These are phyloP conservation scores for Syngnathus typhle DNA, from an alignment of 2,113 vertebrate genomes.

Conservation along the genomic window DNA sequence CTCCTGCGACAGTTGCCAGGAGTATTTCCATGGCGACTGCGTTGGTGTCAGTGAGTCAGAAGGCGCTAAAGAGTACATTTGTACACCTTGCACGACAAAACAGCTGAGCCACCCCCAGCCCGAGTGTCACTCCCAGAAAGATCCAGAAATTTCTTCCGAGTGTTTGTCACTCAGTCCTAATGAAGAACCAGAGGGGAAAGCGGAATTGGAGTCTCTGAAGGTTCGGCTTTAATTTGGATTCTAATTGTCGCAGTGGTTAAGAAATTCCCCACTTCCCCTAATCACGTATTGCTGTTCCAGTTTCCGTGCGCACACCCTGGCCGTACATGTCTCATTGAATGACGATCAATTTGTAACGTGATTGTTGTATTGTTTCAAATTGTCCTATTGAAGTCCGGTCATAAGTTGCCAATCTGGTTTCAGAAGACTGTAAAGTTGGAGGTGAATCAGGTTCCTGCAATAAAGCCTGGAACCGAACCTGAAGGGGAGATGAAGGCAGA, in stretches of 20 bases:
- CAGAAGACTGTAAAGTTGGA: slow-evolving; percentile 57
- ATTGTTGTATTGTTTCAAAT: not conserved
- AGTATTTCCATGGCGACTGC: slow-evolving; percentile 91
- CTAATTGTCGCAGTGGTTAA: not conserved
- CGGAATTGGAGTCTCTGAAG: slow-evolving; percentile 78
- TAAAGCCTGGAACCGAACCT: slow-evolving; percentile 18
- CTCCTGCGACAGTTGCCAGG: slow-evolving; percentile 86
- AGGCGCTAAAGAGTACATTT: slow-evolving; percentile 80
- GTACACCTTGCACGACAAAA: slow-evolving; percentile 79
- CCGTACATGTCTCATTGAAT: not conserved
- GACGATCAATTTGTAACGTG: not conserved
- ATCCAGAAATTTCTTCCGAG: slow-evolving; percentile 28
- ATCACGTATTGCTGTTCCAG: not conserved
- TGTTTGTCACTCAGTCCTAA: slow-evolving; percentile 67
- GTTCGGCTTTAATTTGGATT: slow-evolving; percentile 58
- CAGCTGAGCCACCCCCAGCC: slow-evolving; percentile 61
- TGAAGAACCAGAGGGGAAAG: slow-evolving; percentile 71
- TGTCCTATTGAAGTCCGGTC: slow-evolving; percentile 5
- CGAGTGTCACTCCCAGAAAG: slow-evolving; percentile 41
- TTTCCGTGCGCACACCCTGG: not conserved
- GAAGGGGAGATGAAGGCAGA: slow-evolving; percentile 53
- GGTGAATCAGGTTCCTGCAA: slow-evolving; percentile 9
- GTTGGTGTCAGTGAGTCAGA: slow-evolving; percentile 82
- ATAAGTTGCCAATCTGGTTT: slow-evolving; percentile 47
- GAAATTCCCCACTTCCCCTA: not conserved